phyloP scores from a whole-genome alignment of 1,140 invertebrate species.

The Pissodes strobi region DNA sequence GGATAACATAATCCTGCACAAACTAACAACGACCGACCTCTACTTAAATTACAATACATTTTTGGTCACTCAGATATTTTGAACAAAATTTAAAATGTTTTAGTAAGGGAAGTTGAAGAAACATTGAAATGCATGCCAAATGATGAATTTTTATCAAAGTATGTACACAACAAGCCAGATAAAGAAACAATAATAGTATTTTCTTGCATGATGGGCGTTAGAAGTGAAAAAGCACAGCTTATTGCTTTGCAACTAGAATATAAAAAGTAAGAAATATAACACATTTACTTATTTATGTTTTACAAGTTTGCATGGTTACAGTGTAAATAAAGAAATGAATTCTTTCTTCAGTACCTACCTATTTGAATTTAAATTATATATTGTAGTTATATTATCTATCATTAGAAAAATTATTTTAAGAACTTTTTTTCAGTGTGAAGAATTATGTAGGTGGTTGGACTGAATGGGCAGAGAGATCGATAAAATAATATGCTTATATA shows the following conservation, averaged over 20 bases:
- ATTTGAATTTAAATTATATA: no score
- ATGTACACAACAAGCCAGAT: constrained; percentile 52
- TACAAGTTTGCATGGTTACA: no score
- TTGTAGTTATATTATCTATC: neutral
- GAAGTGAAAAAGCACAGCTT: constrained; percentile 54
- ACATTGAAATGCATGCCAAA: constrained; percentile 47
- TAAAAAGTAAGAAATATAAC: constrained; percentile 56
- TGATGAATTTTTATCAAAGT: constrained; percentile 54
- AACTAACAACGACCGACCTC: no score
- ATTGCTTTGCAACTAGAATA: constrained; percentile 56
- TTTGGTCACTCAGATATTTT: no score
- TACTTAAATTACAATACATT: no score
- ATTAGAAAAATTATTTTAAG: neutral
- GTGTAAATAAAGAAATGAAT: no score
- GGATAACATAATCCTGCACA: no score
- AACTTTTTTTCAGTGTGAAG: constrained; percentile 19
- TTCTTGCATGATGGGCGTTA: constrained; percentile 57
- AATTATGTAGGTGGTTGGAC: constrained; percentile 32
- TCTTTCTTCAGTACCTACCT: no score
- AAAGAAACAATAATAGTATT: constrained; percentile 56
- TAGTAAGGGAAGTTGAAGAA: constrained; percentile 50
- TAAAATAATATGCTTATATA: constrained; percentile 10
- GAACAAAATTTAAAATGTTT: constrained; percentile 13
- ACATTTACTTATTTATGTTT: neutral
- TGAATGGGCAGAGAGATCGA: constrained; percentile 27